Evolutionary conservation across 2,797 vertebrate genomes (phyloP).

Genomic region (Helarctos malayanus): DNA sequence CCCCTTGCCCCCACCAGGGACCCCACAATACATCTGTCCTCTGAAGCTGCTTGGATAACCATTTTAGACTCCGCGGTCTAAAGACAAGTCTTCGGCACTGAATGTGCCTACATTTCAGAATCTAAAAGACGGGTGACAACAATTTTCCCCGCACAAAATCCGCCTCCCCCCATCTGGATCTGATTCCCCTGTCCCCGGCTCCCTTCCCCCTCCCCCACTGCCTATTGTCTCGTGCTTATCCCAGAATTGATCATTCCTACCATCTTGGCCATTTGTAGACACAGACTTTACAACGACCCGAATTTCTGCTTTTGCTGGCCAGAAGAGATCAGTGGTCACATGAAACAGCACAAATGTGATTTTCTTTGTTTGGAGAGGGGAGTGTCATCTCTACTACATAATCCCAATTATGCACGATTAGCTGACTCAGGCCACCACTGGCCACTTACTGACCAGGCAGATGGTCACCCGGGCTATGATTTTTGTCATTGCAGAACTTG

Average conservation of each 20-base stretch:
- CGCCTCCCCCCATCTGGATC: background rate
- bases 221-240: background rate
- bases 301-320: conserved; percentile 48
- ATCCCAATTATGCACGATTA: conserved; percentile 63
- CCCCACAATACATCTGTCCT: background rate
- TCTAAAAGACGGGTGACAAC: background rate
- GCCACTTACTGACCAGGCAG: conserved; percentile 61
- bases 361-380: conserved; percentile 62
- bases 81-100: background rate
- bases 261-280: background rate
- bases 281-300: conserved; percentile 9
- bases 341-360: conserved; percentile 28
- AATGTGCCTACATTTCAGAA: background rate
- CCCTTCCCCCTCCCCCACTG: background rate
- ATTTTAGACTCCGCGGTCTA: background rate
- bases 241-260: conserved; percentile 12
- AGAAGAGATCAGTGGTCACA: conserved; percentile 57
- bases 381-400: conserved; percentile 30
- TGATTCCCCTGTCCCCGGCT: background rate
- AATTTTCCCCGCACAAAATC: background rate
- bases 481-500: conserved; percentile 48
- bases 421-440: conserved; percentile 17
- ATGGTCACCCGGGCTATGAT: background rate
- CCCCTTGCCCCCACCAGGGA: accelerated
- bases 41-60: background rate